Conservation (phyloP, 2,113 vertebrate genomes). For the Malurus alboscapulatus region DNA sequence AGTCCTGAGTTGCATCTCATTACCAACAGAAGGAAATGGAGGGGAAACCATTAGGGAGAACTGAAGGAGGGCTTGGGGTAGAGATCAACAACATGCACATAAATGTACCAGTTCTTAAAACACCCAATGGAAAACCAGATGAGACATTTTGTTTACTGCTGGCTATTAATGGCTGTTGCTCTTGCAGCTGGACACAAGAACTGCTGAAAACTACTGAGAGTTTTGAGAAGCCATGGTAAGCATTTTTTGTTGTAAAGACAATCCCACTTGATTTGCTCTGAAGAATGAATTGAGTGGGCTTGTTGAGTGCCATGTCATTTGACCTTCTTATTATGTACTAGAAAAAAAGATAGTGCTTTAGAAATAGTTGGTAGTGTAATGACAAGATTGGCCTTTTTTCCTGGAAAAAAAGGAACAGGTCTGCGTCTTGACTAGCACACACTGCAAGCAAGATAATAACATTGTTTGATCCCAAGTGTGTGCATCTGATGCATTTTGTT, state of each 20-base stretch:
- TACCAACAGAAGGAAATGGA: background rate
- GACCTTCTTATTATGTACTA: background rate
- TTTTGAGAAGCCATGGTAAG: background rate
- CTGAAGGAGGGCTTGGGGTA: background rate
- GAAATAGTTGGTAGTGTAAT: background rate
- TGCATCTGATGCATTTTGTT: background rate
- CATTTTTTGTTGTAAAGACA: background rate
- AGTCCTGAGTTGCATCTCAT: background rate
- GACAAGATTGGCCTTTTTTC: background rate
- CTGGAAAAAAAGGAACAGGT: background rate
- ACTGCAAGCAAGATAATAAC: background rate
- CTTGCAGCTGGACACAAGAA: background rate
- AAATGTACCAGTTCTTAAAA: background rate
- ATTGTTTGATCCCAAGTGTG: background rate
- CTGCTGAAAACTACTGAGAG: background rate
- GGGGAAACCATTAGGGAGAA: background rate
- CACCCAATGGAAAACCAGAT: background rate
- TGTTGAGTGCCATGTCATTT: background rate
- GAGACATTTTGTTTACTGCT: background rate
- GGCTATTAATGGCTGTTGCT: background rate
- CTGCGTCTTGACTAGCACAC: background rate
- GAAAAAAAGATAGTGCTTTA: background rate
- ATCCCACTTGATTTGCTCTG: background rate
- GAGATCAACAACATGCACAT: background rate
- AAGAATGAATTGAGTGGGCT: background rate